These are phyloP conservation scores for Neodon shergylaensis DNA, from an alignment of 2,113 vertebrate genomes.

Conservation along the genomic window DNA sequence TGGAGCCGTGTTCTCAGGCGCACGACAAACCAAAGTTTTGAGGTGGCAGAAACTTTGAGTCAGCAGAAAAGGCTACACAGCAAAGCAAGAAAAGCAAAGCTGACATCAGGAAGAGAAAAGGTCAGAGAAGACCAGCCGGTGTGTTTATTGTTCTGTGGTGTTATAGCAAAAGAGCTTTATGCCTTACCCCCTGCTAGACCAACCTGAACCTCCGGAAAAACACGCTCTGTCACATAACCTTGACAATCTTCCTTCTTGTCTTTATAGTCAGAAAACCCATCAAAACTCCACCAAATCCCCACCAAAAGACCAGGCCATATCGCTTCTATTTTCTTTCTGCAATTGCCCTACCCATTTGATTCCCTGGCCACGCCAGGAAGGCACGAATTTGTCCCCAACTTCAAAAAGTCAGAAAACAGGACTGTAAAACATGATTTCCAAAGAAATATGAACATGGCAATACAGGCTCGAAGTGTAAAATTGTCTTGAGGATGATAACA, in stretches of 20 bases:
- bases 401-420: not conserved
- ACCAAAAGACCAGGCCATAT: not conserved
- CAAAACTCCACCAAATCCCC: not conserved
- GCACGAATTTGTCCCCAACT: not conserved
- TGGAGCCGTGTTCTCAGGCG: not conserved
- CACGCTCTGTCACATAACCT: not conserved
- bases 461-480: not conserved
- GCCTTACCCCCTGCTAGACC: not conserved
- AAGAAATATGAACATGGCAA: not conserved
- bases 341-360: not conserved
- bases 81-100: constrained; percentile 25
- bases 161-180: not conserved
- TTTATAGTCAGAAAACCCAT: not conserved
- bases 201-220: not conserved
- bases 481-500: not conserved
- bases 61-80: not conserved
- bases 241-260: not conserved
- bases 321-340: not conserved
- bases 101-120: not conserved
- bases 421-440: not conserved
- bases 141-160: not conserved
- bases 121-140: not conserved
- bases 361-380: not conserved
- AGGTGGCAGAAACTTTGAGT: not conserved
- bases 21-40: not conserved